A percentile compares a stretch with the other conserved stretches of the same genome.
Conservation (phyloP, 2,113 vertebrate genomes). For the Melanostigma gelatinosum region DNA sequence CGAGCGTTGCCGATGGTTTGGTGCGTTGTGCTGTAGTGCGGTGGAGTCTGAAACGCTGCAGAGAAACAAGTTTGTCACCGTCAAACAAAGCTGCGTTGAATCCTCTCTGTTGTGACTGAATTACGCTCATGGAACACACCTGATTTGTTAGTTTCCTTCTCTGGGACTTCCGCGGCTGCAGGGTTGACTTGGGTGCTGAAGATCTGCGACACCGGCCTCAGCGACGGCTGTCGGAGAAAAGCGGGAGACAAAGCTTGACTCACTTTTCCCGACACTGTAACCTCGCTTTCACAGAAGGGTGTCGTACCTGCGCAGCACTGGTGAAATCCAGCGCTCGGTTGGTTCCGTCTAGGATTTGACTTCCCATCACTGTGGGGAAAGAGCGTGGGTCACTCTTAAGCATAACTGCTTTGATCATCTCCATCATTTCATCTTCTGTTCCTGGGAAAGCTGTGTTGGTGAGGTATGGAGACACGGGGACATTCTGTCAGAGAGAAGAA, state of each 20-base stretch:
- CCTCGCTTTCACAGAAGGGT: background rate
- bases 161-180: background rate
- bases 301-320: background rate
- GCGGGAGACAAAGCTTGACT: background rate
- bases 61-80: background rate
- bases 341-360: background rate
- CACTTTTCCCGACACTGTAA: background rate
- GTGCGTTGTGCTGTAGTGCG: no score
- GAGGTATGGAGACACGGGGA: background rate
- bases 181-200: background rate
- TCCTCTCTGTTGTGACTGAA: background rate
- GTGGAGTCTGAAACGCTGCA: constrained; percentile 47
- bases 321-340: background rate
- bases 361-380: constrained; percentile 3
- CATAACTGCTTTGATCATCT: background rate
- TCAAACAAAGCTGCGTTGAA: background rate
- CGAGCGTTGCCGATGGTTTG: background rate
- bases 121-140: background rate
- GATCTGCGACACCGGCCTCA: background rate
- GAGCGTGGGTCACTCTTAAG: background rate
- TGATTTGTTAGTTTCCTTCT: background rate
- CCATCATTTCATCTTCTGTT: rapidly evolving
- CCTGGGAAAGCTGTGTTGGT: no score
- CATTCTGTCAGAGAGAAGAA: constrained; percentile 21
- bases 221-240: background rate